phyloP scores from a whole-genome alignment of 2,113 vertebrate species.

The Herpetotheres cachinnans region DNA sequence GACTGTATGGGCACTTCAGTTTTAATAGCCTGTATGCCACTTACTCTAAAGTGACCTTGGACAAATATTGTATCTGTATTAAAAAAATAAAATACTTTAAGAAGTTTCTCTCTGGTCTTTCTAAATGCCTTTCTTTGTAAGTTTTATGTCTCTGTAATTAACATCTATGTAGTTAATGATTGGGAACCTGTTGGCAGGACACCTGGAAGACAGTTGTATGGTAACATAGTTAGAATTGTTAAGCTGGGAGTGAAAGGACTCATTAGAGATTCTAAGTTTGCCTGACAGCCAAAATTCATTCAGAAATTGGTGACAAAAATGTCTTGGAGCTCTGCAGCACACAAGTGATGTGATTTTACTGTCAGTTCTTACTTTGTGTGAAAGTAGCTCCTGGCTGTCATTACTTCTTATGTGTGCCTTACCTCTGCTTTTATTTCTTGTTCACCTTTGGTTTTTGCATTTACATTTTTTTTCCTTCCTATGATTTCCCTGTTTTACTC shows the following conservation, averaged over 20 bases:
- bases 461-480: neutral
- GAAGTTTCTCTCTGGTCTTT: slow-evolving; percentile 70
- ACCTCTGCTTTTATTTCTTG: neutral
- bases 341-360: neutral
- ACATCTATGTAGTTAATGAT: neutral
- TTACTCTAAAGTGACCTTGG: slow-evolving; percentile 78
- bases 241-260: neutral
- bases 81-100: slow-evolving; percentile 62
- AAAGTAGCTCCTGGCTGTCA: neutral
- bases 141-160: slow-evolving; percentile 25
- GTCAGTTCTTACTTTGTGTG: neutral
- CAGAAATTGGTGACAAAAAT: neutral
- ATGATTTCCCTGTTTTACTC: neutral
- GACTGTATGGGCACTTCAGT: slow-evolving; percentile 61
- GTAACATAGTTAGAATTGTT: neutral
- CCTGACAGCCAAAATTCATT: neutral
- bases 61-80: slow-evolving; percentile 43
- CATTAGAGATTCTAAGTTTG: neutral
- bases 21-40: slow-evolving; percentile 68
- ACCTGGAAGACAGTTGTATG: neutral
- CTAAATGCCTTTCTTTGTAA: slow-evolving; percentile 60
- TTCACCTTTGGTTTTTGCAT: neutral
- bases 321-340: neutral
- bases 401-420: neutral
- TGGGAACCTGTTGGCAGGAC: neutral